Base-by-base conservation (phyloP, 2,113 vertebrate species). In the Notothenia coriiceps region DNA sequence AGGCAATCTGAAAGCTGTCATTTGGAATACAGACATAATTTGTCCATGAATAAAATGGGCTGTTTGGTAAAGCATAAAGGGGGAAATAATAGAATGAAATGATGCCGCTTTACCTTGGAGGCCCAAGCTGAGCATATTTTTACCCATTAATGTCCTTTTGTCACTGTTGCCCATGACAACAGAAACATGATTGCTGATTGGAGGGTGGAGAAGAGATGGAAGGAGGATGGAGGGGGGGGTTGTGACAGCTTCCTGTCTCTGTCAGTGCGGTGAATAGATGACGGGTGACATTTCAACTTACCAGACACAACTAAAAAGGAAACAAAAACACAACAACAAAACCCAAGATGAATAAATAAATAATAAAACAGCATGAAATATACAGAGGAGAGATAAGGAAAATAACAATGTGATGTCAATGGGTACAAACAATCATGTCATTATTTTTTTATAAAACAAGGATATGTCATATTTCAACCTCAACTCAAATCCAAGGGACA, bases 211-310 rank as follows among this genome's bases (percentile, higher is more conserved):
- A 96, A 95, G 95, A 95, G 96, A 96, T 95, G 94, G 96, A 95
- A 94, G 95, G 96, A 97, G 95, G 96, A 95, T 96, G 96, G 70
- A 89, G 89, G 92, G 91, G 25, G 87, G 91, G 94, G 95, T 95
- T 94, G 95, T 96, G 96, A 97, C 96, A 96, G 95, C 96, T 94
- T 96, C 96, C 94, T 95, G 94, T 95, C 96, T 97, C 96, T 96
- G 96, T 96, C 86, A 96, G 94, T 94, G 91, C 96, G 96, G 96
- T 95, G 95, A 97, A 96, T 95, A 95, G 97, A 96, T 98, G 97
- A 97, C 93, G 94, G 97, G 96, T 96, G 97, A 98, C 96, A 98
- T 96, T 96, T 98, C 97, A 98, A 99, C 98, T 99, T 99, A 99
- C 98, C 98, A 98, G 97, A 98, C 93, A 97, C 91, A 96, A 99